A percentile compares a stretch with the other conserved stretches of the same genome.
Evolutionary conservation across 53 echinoderm and acorn worm species (phyloP).

Genomic region (Paracentrotus lividus): DNA sequence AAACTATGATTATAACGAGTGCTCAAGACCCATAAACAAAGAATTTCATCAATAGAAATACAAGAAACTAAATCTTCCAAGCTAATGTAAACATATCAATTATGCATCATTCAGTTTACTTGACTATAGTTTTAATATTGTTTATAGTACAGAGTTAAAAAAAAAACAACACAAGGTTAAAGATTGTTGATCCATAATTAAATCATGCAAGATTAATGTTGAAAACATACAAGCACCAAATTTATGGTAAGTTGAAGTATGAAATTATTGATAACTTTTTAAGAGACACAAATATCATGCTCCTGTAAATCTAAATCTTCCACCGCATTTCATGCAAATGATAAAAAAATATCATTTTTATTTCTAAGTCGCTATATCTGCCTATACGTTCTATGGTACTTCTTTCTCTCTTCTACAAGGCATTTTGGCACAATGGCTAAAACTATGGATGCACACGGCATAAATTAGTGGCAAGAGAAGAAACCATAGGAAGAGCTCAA

Average conservation of each 20-base stretch:
- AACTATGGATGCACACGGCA: neutral
- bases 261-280: conserved; percentile 24
- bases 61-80: neutral
- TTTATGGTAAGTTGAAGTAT: neutral
- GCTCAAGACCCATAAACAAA: no score
- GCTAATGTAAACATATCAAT: neutral
- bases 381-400: neutral
- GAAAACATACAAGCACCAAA: conserved; percentile 37
- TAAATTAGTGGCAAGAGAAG: conserved; percentile 40
- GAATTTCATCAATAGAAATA: neutral
- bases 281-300: neutral
- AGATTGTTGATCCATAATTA: conserved; percentile 20
- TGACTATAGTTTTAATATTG: neutral
- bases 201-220: neutral
- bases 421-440: neutral
- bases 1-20: neutral
- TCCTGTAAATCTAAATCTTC: neutral
- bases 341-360: neutral
- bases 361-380: neutral
- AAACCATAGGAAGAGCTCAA: conserved; percentile 20
- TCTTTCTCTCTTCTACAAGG: neutral
- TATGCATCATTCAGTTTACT: neutral
- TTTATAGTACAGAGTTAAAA: conserved; percentile 55
- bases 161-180: neutral
- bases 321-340: conserved; percentile 40